Evolutionary conservation across 2,888 invertebrate species (phyloP), one percentile per base, ranked within the genome.

Genomic region (Anaspis maculata): DNA sequence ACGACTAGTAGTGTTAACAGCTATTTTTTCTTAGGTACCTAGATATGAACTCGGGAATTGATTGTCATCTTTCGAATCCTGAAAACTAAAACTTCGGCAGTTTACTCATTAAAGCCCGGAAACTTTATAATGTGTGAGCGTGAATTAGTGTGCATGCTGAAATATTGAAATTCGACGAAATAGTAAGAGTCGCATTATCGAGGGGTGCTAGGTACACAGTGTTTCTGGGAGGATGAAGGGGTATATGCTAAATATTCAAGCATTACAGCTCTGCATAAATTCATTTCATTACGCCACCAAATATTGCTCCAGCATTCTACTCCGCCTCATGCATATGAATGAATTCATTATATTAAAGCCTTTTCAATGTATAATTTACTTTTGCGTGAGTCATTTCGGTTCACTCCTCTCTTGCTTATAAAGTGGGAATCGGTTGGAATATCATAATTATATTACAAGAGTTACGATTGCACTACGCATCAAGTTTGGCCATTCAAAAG

Each of bases 341-440:
- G 70, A 70, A 72, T 72, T 73, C 72, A 73, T 73, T 73, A 73
- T 72, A 73, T 72, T 72, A 73, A 72, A 73, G 71, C 72, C 71
- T 66, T 72, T 73, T 73, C 72, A 72, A 73, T 73, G 73, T 73
- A 73, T 73, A 73, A 73, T 73, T 73, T 73, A 73, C 72, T 72
- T 73, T 73, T 73, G 72, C 72, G 72, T 72, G 72, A 73, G 71
- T 73, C 73, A 73, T 71, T 73, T 72, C 69, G 69, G 61, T 61
- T 58, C 59, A 54, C 59, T 56, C 58, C 58, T 58, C 56, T 56
- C 51, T 40, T 52, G 54, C 54, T 57, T 57, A 56, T 56, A 57
- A 59, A 60, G 58, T 59, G 57, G 56, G 57, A 59, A 58, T 59
- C 58, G 58, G 52, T 57, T 48, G 51, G 56, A 61, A 59, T 61